phyloP scores from a whole-genome alignment of 1,140 invertebrate genomes.

The Brachionus manjavacas region DNA sequence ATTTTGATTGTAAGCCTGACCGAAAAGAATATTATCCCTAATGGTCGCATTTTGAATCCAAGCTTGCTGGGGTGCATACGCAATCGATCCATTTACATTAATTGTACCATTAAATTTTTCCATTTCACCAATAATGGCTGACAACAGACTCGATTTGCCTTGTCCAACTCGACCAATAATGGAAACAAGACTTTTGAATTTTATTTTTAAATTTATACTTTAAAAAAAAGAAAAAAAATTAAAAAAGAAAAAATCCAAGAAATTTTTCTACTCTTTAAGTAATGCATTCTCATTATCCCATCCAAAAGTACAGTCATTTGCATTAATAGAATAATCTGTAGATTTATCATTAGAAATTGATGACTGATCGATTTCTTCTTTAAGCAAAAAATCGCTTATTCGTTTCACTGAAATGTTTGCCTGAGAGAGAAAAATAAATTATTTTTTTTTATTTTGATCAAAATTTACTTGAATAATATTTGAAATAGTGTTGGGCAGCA shows the following conservation, averaged over 20 bases:
- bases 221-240: constrained; percentile 47
- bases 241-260: constrained; percentile 55
- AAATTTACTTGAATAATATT: not conserved
- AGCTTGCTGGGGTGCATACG: constrained; percentile 67
- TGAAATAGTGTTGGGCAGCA: constrained; percentile 61
- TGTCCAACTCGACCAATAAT: constrained; percentile 80
- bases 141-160: constrained; percentile 80
- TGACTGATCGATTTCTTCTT: not conserved
- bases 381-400: constrained; percentile 1
- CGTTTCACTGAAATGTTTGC: constrained; percentile 7
- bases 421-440: not conserved
- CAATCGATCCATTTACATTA: constrained; percentile 72
- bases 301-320: constrained; percentile 18
- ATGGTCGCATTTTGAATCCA: constrained; percentile 66
- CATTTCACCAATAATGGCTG: constrained; percentile 82
- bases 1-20: constrained; percentile 58
- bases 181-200: constrained; percentile 62
- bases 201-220: constrained; percentile 23
- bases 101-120: constrained; percentile 70
- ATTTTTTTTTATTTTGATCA: not conserved
- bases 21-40: constrained; percentile 67
- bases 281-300: not conserved
- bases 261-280: constrained; percentile 11
- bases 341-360: not conserved
- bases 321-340: not conserved